Percentiles rank a stretch among this genome's conserved stretches.
Conservation (phyloP, 2,797 vertebrate genomes). For the Furcifer pardalis region DNA sequence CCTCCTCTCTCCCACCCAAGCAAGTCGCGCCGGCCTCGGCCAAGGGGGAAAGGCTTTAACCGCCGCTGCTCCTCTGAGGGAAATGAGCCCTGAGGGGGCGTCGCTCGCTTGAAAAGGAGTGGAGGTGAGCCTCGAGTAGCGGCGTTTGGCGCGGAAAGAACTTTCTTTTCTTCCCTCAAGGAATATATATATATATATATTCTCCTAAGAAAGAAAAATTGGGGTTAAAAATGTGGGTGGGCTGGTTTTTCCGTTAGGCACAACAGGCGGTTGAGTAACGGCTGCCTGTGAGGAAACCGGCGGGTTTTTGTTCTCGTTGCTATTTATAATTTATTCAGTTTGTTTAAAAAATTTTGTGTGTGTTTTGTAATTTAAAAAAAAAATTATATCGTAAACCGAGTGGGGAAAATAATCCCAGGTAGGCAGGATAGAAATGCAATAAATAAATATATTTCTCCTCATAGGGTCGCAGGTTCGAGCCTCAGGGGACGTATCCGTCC, state of each 20-base stretch:
- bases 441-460: no score
- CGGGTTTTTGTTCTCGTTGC: no score
- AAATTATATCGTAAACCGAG: no score
- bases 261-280: neutral
- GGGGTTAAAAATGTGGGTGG: neutral
- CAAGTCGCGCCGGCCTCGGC: conserved; percentile 49
- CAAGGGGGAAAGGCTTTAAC: neutral
- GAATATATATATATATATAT: no score
- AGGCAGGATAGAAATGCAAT: no score
- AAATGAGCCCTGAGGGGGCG: conserved; percentile 20
- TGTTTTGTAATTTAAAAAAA: no score
- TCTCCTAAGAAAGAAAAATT: no score
- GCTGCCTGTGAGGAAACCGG: neutral
- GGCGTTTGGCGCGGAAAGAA: conserved; percentile 1
- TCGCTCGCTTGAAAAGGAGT: neutral
- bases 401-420: no score
- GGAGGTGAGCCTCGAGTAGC: conserved; percentile 18
- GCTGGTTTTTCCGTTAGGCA: neutral
- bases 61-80: conserved; percentile 29
- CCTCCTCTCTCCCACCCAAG: conserved; percentile 42
- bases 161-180: conserved; percentile 18
- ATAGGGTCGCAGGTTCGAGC: neutral
- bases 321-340: no score
- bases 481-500: neutral
- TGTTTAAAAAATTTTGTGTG: no score